Percentiles rank a stretch among this genome's conserved stretches.
phyloP scores from a whole-genome alignment of 1,140 invertebrate genomes.

The Grapholita molesta region DNA sequence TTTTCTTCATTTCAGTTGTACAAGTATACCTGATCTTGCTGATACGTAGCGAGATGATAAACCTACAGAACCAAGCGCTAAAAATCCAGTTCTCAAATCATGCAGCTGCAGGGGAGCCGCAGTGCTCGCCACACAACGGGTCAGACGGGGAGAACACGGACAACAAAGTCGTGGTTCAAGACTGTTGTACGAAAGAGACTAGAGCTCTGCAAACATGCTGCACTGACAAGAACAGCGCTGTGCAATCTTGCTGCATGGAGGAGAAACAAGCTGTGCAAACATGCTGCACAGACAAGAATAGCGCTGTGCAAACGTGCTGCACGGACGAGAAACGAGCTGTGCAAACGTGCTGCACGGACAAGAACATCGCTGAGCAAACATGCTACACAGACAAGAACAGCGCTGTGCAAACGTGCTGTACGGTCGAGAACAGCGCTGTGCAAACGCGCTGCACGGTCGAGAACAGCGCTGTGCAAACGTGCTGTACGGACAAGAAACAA shows the following conservation, averaged over 20 bases:
- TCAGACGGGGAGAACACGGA: background rate
- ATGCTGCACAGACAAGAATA: background rate
- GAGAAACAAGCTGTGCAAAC: background rate
- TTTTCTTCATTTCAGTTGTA: conserved; percentile 2
- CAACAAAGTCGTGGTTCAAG: background rate
- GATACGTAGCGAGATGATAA: background rate
- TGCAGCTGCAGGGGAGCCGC: background rate
- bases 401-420: background rate
- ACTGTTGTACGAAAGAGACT: background rate
- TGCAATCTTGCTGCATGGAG: background rate
- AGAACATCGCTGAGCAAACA: too few species aligned
- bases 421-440: background rate
- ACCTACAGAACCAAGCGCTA: background rate
- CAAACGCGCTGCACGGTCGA: background rate
- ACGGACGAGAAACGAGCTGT: background rate
- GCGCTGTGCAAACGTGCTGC: background rate
- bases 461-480: background rate
- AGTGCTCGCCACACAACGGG: background rate
- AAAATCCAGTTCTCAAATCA: background rate
- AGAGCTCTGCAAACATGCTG: background rate
- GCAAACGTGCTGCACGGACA: too few species aligned
- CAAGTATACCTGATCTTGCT: background rate
- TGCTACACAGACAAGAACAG: background rate
- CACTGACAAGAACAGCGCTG: background rate
- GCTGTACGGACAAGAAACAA: too few species aligned